Conservation (phyloP, 2,888 invertebrate species). For the Agrochola litura region DNA sequence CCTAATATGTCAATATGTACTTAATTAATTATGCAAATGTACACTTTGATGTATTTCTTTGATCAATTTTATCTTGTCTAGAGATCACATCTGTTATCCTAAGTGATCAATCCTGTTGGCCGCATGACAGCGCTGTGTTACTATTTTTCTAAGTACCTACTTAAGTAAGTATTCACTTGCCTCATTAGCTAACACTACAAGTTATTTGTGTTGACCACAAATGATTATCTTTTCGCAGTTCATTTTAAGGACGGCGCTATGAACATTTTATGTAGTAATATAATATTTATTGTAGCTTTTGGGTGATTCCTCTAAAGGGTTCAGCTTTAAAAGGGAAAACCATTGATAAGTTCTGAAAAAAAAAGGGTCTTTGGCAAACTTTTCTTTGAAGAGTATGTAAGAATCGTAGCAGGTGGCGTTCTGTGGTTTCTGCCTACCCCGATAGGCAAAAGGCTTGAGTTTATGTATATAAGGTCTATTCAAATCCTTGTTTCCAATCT, state of each 20-base stretch:
- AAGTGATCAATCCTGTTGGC: constrained; percentile 37
- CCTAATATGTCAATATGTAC: neutral
- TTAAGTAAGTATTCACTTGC: neutral
- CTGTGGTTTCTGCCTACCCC: neutral
- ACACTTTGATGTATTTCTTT: constrained; percentile 13
- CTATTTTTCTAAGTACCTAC: constrained; percentile 24
- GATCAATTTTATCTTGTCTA: constrained; percentile 3
- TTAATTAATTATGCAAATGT: constrained; percentile 15
- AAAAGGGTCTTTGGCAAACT: neutral
- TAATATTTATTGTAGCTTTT: neutral
- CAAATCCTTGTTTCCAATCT: no score
- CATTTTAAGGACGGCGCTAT: neutral
- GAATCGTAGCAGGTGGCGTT: neutral
- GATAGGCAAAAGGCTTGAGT: neutral
- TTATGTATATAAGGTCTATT: neutral
- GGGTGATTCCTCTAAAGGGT: neutral
- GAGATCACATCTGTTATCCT: constrained; percentile 19
- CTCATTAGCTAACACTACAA: constrained; percentile 11
- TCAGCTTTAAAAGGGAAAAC: neutral
- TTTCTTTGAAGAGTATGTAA: neutral
- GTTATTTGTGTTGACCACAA: constrained; percentile 16
- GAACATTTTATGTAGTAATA: neutral
- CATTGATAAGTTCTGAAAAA: neutral
- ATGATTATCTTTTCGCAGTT: neutral
- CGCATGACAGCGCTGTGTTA: constrained; percentile 31